Base-by-base conservation (phyloP, 2,888 invertebrate species). In the Ceratothoa steindachneri region DNA sequence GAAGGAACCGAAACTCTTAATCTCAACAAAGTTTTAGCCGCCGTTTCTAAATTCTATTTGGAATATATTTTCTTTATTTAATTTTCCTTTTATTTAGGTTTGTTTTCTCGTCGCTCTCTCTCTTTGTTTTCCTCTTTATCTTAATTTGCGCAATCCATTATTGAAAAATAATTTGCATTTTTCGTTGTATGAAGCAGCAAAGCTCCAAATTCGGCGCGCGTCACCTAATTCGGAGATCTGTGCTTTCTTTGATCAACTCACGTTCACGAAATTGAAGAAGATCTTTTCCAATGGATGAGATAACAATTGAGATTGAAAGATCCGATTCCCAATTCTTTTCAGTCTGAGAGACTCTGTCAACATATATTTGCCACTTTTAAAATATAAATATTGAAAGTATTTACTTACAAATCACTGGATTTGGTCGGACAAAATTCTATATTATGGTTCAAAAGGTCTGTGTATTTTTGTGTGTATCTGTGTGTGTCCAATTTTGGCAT, bases 231-330 rank as follows among this genome's bases (percentile, higher is more conserved):
- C 60, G 27, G 27, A 60, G 60, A n/a, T 1, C 60, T 60, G 22
- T 24, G 60, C 24, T 60, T 60, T 60, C 60, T 60, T 60, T 60
- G 60, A 60, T 60, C 60, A 60, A 60, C 60, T n/a, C 60, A 60
- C 60, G 60, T 60, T 60, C 24, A 22, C 60, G n/a, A 60, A 60
- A 60, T 60, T 60, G 60, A 60, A 24, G 60, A 24, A 24, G 60
- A 60, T 60, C 60, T 60, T 22, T 60, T 60, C 60, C 60, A 60
- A 60, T 60, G 60, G 60, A 60, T 60, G 60, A 60, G 60, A 60
- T 60, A 60, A 60, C 60, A 60, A 60, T 60, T 60, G 60, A 60
- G 60, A 60, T 55, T 60, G 60, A 60, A 7, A 60, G 19, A 55
- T 60, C 60, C 22, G 22, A 60, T 24, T 1, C 60, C 60, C 27